Evolutionary conservation across 2,113 vertebrate genomes (phyloP).

Genomic region (Sceloporus undulatus): DNA sequence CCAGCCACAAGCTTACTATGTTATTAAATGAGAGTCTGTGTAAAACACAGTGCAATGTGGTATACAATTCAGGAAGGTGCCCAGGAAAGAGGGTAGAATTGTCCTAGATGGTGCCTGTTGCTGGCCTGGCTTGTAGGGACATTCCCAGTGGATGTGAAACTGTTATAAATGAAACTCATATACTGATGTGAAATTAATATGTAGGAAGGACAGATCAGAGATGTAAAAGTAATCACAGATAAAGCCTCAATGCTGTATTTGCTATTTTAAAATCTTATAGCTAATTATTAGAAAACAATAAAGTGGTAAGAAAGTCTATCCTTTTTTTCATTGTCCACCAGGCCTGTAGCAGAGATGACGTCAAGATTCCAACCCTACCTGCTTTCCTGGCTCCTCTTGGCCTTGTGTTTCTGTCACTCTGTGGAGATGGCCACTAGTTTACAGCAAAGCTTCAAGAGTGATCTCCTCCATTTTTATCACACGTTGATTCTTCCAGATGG

Average conservation of each 20-base stretch:
- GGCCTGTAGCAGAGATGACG: slow-evolving; percentile 58
- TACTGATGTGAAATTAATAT: background rate
- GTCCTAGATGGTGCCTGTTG: background rate
- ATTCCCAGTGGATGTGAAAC: background rate
- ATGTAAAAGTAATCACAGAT: background rate
- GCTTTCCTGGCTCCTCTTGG: slow-evolving; percentile 49
- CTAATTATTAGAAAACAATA: background rate
- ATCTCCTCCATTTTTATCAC: slow-evolving; percentile 69
- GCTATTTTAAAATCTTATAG: background rate
- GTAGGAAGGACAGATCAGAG: background rate
- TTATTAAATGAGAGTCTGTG: too few species aligned
- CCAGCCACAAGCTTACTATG: too few species aligned
- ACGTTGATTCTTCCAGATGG: slow-evolving; percentile 81
- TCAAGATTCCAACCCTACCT: slow-evolving; percentile 27
- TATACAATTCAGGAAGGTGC: too few species aligned
- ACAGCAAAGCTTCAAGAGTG: slow-evolving; percentile 44
- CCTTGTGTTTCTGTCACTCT: slow-evolving; percentile 11
- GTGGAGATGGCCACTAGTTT: slow-evolving; percentile 38
- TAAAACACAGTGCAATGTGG: too few species aligned
- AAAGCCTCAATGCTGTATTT: background rate
- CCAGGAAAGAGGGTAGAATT: too few species aligned
- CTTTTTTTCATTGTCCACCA: background rate
- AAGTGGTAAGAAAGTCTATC: background rate
- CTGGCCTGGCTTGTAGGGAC: background rate
- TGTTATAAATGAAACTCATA: background rate